Evolutionary conservation across 2,888 invertebrate genomes (phyloP).

Genomic region (Lycia hirtaria): DNA sequence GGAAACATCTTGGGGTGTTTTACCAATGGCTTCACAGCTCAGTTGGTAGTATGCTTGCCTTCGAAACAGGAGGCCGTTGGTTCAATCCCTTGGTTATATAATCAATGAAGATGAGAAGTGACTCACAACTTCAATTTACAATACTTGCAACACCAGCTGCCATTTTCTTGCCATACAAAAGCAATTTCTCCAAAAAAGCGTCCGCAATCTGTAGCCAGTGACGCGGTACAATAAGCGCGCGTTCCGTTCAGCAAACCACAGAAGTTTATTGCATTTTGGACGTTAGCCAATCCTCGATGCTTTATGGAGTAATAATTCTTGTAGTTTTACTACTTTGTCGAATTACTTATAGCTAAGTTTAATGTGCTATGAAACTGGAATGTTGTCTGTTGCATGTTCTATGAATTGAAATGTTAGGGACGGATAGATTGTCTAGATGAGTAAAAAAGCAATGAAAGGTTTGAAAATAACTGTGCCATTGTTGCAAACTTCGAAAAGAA

Average conservation of each 20-base stretch:
- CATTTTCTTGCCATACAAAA: neutral
- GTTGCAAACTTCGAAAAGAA: too few relatives aligned
- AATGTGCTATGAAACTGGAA: constrained; percentile 31
- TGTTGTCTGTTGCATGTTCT: constrained; percentile 30
- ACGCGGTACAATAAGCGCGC: constrained; percentile 18
- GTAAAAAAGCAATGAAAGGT: neutral
- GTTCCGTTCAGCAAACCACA: constrained; percentile 27
- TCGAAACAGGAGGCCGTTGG: too few relatives aligned
- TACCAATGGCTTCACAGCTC: too few relatives aligned
- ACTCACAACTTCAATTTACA: too few relatives aligned
- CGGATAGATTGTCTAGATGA: constrained; percentile 1
- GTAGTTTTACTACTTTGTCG: constrained; percentile 56
- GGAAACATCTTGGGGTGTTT: too few relatives aligned
- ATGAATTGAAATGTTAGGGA: constrained; percentile 15
- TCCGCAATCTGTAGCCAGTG: constrained; percentile 22
- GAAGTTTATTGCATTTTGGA: constrained; percentile 59
- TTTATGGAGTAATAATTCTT: constrained; percentile 65
- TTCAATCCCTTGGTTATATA: too few relatives aligned
- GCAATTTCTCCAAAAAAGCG: constrained; percentile 11
- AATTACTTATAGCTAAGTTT: constrained; percentile 40
- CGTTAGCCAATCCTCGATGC: constrained; percentile 52
- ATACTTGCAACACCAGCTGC: too few relatives aligned
- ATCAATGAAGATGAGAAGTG: too few relatives aligned
- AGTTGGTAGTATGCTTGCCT: too few relatives aligned
- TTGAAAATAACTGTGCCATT: too few relatives aligned